Percentiles rank a stretch among this genome's conserved stretches.
Evolutionary conservation across 2,888 invertebrate species (phyloP).

Genomic region (Monoplex corrugatus): DNA sequence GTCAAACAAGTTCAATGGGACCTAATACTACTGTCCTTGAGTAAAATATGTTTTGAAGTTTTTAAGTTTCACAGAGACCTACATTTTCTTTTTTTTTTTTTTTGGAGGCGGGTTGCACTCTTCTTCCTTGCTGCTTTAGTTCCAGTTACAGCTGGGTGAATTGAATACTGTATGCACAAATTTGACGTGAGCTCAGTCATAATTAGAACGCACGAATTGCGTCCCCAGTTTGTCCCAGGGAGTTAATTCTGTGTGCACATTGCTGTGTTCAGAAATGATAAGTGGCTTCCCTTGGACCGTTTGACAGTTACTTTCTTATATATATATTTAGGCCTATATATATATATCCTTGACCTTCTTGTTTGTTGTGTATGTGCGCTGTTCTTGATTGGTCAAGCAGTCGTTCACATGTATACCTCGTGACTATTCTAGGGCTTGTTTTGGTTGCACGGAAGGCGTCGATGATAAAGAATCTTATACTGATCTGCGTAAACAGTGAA

Average conservation of each 20-base stretch:
- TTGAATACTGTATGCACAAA: no score
- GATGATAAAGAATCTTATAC: background rate
- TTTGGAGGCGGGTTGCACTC: no score
- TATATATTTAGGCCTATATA: background rate
- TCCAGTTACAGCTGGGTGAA: no score
- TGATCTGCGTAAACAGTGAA: background rate
- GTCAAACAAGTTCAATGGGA: no score
- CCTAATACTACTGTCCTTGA: no score
- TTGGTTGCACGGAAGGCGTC: background rate
- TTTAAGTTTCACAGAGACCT: no score
- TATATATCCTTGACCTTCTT: conserved; percentile 52
- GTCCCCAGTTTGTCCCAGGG: background rate
- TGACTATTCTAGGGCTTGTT: conserved; percentile 53
- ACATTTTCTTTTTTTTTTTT: no score
- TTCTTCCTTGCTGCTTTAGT: no score
- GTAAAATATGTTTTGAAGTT: no score
- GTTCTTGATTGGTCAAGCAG: conserved; percentile 56
- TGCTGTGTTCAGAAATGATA: no score
- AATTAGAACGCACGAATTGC: no score
- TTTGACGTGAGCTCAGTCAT: background rate
- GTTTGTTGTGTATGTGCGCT: background rate
- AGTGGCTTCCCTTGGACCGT: no score
- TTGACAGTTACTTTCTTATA: background rate
- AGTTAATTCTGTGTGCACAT: background rate
- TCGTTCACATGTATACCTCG: conserved; percentile 55